Conservation (phyloP, 2,797 vertebrate genomes). For the Brotogeris chrysoptera region DNA sequence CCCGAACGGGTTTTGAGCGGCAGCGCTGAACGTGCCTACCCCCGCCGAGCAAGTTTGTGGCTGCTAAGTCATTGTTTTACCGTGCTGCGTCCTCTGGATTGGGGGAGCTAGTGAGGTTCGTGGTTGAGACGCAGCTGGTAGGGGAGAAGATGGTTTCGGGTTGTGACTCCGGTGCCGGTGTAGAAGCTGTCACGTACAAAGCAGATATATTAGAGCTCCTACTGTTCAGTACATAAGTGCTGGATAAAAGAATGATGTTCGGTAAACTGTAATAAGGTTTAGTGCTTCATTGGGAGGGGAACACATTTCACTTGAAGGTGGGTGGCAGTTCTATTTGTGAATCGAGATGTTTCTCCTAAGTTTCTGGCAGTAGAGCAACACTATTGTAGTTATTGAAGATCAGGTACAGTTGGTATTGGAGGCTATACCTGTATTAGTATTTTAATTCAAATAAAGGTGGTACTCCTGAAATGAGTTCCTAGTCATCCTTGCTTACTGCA, state of each 20-base stretch:
- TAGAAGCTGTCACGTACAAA: accelerated
- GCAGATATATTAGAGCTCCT: background rate
- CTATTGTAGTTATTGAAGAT: background rate
- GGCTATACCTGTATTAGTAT: background rate
- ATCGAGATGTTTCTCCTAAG: background rate
- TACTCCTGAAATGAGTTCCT: background rate
- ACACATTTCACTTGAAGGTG: background rate
- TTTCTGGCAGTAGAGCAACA: background rate
- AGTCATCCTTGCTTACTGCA: background rate
- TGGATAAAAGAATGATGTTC: background rate
- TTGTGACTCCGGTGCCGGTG: background rate
- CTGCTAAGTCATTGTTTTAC: background rate
- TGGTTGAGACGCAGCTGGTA: background rate
- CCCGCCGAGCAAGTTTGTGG: accelerated
- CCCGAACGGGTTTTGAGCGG: background rate
- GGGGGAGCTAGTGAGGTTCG: background rate
- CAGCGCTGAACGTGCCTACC: background rate
- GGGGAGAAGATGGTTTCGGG: no score
- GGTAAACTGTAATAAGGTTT: background rate
- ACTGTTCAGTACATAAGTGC: accelerated
- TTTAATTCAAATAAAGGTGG: background rate
- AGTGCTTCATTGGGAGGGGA: background rate
- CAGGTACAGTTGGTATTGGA: background rate
- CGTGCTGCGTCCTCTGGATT: background rate
- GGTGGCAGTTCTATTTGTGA: background rate